Conservation (phyloP, 2,888 invertebrate species). For the Girardia tigrina region DNA sequence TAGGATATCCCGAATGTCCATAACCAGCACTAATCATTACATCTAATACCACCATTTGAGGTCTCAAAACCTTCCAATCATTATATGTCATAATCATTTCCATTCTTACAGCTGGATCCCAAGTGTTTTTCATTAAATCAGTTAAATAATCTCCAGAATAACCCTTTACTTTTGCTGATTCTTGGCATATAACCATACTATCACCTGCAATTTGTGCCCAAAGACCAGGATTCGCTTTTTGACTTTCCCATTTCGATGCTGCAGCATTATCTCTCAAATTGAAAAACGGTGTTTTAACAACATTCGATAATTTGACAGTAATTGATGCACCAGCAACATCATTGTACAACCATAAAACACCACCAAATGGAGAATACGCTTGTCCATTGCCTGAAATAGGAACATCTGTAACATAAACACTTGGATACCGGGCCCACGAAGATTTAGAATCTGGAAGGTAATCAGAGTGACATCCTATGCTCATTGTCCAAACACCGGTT, state of each 20-base stretch:
- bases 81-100: too few relatives aligned
- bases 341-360: slow-evolving; percentile 9
- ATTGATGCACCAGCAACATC: not conserved
- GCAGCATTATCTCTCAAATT: not conserved
- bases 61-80: too few relatives aligned
- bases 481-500: slow-evolving; percentile 17
- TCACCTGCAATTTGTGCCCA: too few relatives aligned
- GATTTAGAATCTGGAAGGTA: not conserved
- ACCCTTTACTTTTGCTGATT: too few relatives aligned
- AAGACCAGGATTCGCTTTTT: not conserved
- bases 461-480: slow-evolving; percentile 30
- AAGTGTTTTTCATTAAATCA: too few relatives aligned
- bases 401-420: not conserved
- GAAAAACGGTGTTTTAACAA: slow-evolving; percentile 26
- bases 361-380: slow-evolving; percentile 17
- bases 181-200: not conserved
- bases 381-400: not conserved
- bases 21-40: slow-evolving; percentile 34
- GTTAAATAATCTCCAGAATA: too few relatives aligned
- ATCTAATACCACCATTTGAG: slow-evolving; percentile 32
- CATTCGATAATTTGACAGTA: slow-evolving; percentile 8
- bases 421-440: not conserved
- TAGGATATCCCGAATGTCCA: slow-evolving; percentile 40
- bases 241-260: slow-evolving; percentile 6
- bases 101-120: too few relatives aligned